Evolutionary conservation across 2,113 vertebrate genomes (phyloP).

Genomic region (Falcunculus frontatus): DNA sequence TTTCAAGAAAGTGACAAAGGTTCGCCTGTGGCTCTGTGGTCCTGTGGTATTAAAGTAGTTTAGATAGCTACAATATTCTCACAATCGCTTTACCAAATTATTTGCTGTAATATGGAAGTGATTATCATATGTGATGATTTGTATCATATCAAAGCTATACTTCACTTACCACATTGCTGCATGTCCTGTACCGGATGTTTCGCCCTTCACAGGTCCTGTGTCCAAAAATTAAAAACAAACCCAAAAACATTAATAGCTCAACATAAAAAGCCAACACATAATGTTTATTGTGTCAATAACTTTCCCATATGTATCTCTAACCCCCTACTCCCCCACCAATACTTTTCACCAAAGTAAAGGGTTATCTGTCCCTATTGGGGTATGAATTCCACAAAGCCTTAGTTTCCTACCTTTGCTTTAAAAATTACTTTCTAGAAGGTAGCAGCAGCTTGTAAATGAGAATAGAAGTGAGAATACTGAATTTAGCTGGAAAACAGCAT

Average conservation of each 20-base stretch:
- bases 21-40: neutral
- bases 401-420: neutral
- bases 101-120: neutral
- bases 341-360: neutral
- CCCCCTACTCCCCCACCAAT: neutral
- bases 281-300: neutral
- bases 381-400: neutral
- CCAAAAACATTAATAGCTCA: neutral
- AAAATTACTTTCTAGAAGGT: neutral
- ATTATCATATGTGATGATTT: neutral
- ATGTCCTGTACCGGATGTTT: slow-evolving; percentile 95
- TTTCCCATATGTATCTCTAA: neutral
- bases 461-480: neutral
- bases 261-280: neutral
- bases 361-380: neutral
- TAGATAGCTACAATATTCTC: neutral
- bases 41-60: neutral
- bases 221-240: slow-evolving; percentile 52
- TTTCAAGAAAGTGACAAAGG: neutral
- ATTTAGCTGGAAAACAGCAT: neutral
- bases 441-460: neutral
- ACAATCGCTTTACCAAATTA: neutral
- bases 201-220: slow-evolving; percentile 91
- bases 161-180: slow-evolving; percentile 94
- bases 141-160: neutral